Base-by-base conservation (phyloP, 2,113 vertebrate genomes). In the Uropsilus gracilis region DNA sequence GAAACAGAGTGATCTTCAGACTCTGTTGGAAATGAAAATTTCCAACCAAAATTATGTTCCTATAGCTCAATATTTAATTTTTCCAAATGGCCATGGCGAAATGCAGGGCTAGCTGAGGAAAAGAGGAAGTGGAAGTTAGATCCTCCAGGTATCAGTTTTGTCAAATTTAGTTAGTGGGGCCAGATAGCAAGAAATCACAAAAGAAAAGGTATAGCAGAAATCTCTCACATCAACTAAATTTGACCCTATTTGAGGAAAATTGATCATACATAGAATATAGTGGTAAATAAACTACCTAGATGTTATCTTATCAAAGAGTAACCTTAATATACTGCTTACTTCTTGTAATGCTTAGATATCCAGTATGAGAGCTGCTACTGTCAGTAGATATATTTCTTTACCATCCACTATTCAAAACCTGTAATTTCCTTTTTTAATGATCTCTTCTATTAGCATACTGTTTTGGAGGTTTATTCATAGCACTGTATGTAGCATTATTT, bases 181-280 rank as follows among this genome's bases (percentile, higher is more conserved):
- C 34, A 46, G 3, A 39, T 46, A 55, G 16, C 12, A 17, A 44
- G 13, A 63, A 26, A 72, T 42, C 14, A 37, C 24, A 32, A 24
- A 22, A 57, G 4, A 11, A 53, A 76, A 83, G 46, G 22, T 68
- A n/a, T n/a, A 48, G 26, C 32, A 72, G 55, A 80, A 72, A 55
- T 50, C 80, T 78, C n/a, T n/a, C n/a, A n/a, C n/a, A n/a, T n/a
- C n/a, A 63, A 18, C 44, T 64, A 34, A 46, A 59, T 42, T 44
- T 77, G 50, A 64, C 37, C 1, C 20, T 8, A 13, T 44, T 53
- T 84, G 37, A 11, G 18, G n/a, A 66, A 86, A 91, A 68, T 39
- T 63, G 10, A 64, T 46, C 37, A n/a, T 63, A 13, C 0, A 11
- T 26, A n/a, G 3, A 0, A 13, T 22, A 6, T 7, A 9, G 20